Percentiles rank a stretch among this genome's conserved stretches.
These are phyloP conservation scores for Brachyrhaphis roseni DNA, from an alignment of 2,797 vertebrate species.

Conservation along the genomic window DNA sequence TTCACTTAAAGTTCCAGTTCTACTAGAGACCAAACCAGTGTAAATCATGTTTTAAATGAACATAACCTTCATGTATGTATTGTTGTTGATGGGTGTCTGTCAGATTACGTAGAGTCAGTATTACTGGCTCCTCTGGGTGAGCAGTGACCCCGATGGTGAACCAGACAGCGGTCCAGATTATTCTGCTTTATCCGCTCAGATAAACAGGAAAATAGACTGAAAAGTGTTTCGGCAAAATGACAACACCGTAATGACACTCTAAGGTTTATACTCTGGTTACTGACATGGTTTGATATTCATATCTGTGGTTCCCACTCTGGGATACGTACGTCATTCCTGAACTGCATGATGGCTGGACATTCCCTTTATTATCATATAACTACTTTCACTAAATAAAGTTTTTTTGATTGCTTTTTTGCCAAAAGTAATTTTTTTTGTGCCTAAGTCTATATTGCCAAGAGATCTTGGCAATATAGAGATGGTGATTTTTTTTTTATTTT, in stretches of 20 bases:
- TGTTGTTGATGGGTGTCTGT: background rate
- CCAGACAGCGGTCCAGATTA: background rate
- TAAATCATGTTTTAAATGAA: background rate
- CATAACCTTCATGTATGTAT: background rate
- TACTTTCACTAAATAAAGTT: too few species aligned
- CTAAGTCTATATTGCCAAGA: too few species aligned
- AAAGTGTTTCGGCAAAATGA: background rate
- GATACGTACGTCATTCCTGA: background rate
- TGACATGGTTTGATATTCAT: background rate
- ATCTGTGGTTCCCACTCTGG: background rate
- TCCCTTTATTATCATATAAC: background rate
- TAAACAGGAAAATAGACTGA: background rate
- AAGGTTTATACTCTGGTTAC: background rate
- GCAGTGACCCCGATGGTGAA: conserved; percentile 3
- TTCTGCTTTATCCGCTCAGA: too few species aligned
- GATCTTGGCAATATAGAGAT: too few species aligned
- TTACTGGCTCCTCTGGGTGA: background rate
- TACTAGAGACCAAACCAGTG: background rate
- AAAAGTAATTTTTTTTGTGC: too few species aligned
- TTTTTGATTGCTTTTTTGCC: too few species aligned
- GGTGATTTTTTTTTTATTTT: too few species aligned
- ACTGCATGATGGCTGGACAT: background rate
- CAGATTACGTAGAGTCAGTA: background rate
- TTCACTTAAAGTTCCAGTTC: background rate
- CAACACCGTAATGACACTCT: background rate